Base-by-base conservation (phyloP, 2,888 invertebrate species). In the Protula sp. region DNA sequence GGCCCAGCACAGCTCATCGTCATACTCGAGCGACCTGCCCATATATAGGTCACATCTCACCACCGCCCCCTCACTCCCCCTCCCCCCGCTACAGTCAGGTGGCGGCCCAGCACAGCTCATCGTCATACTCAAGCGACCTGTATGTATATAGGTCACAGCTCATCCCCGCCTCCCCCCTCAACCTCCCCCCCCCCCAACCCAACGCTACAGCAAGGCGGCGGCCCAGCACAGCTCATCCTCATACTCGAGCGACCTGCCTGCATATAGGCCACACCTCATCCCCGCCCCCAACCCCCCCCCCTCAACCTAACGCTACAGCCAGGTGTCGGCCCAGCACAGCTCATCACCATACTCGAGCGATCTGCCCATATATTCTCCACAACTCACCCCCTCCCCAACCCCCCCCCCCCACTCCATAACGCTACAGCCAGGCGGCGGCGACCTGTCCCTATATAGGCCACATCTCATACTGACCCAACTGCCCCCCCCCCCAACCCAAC, bases 141-240 rank as follows among this genome's bases (percentile, higher is more conserved):
- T 38, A 22, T 22, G 14, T 22, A 19, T n/a, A n/a, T n/a, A n/a
- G n/a, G n/a, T n/a, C 24, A 5, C 30, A 5, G 9, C 29, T 27
- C 9, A 19, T 19, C 22, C 9, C 29, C 29, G 9, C 19, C 5
- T 22, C 9, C 22, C 14, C 24, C 5, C 22, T 9, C 71, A 1
- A 64, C 63, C 2, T 74, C 75, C 1, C 74, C 77, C 51, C 65
- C 38, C 27, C 45, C n/a, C n/a, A n/a, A n/a, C n/a, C n/a, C n/a
- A n/a, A n/a, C n/a, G 66, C 60, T 71, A 70, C 56, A 77, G 58
- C 77, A 76, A 77, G 2, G 64, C 62, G 0, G 67, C 75, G 2
- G 70, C 73, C 74, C 74, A 76, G n/a, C 68, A 66, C 45, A 74
- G 63, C 59, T 77, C 76, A 56, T 75, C 76, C 3, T 66, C 64